Percentiles rank a stretch among this genome's conserved stretches.
These are phyloP conservation scores for Datnioides undecimradiatus DNA, from an alignment of 2,113 vertebrate genomes.

Conservation along the genomic window DNA sequence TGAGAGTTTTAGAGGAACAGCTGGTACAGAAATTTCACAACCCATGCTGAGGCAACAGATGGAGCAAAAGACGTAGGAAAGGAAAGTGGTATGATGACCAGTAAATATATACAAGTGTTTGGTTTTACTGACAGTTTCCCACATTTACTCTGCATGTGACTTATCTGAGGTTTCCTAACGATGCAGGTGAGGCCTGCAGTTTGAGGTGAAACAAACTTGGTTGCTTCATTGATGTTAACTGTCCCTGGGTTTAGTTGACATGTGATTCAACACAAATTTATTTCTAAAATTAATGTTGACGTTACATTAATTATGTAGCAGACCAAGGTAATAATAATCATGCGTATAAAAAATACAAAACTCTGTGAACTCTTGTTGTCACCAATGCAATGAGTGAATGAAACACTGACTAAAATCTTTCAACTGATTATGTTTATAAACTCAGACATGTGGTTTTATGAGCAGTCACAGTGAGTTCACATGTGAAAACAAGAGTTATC, in stretches of 20 bases:
- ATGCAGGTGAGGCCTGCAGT: neutral
- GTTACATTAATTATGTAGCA: neutral
- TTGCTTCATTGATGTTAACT: neutral
- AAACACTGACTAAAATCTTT: neutral
- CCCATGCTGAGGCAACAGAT: constrained; percentile 49
- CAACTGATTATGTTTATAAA: neutral
- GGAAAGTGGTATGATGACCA: neutral
- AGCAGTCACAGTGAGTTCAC: neutral
- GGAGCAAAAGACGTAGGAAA: constrained; percentile 35
- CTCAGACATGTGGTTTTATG: too few species aligned
- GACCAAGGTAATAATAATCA: neutral
- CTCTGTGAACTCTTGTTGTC: neutral
- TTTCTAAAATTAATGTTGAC: neutral
- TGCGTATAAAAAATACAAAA: neutral
- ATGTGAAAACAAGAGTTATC: constrained; percentile 29
- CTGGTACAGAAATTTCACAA: constrained; percentile 62
- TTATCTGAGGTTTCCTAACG: constrained; percentile 26
- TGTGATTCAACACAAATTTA: neutral
- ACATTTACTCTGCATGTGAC: constrained; percentile 26
- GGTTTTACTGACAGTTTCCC: constrained; percentile 47
- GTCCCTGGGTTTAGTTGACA: neutral
- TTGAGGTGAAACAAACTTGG: constrained; percentile 10
- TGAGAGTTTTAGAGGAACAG: constrained; percentile 59
- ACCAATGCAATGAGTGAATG: neutral
- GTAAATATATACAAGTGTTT: too few species aligned